phyloP scores from a whole-genome alignment of 2,113 vertebrate genomes.

The Isurus oxyrinchus region DNA sequence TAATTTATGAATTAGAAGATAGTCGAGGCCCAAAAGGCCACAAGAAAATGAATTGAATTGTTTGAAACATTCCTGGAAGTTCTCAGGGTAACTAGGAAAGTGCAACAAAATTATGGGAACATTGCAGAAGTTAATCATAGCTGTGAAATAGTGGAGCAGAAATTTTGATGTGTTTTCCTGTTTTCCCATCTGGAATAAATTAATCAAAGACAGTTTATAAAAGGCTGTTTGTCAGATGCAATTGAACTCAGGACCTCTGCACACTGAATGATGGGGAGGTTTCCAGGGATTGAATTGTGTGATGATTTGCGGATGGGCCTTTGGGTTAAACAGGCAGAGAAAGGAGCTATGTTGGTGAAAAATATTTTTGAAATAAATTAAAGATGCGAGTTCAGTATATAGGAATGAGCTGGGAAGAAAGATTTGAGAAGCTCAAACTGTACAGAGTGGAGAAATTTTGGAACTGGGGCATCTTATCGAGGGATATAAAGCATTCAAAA shows the following conservation, averaged over 20 bases:
- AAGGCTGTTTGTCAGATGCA: not conserved
- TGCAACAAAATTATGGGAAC: not conserved
- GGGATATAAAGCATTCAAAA: not conserved
- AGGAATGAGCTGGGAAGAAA: not conserved
- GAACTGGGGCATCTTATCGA: not conserved
- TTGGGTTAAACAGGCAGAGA: not conserved
- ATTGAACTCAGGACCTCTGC: slow-evolving; percentile 7
- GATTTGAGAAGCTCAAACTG: not conserved
- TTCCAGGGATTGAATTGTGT: not conserved
- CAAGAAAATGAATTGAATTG: not conserved
- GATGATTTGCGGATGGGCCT: not conserved
- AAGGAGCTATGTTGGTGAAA: not conserved
- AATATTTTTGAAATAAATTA: not conserved
- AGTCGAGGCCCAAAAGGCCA: not conserved
- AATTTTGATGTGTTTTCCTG: not conserved
- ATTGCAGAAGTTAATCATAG: not conserved
- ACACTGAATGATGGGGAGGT: not conserved
- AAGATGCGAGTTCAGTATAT: not conserved
- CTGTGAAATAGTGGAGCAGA: not conserved
- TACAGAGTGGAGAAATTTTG: not conserved
- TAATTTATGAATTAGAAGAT: slow-evolving; percentile 27
- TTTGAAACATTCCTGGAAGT: slow-evolving; percentile 24
- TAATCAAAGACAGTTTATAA: slow-evolving; percentile 18
- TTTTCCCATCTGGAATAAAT: slow-evolving; percentile 26
- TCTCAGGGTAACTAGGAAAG: not conserved